Evolutionary conservation across 53 echinoderm and acorn worm genomes (phyloP).

Genomic region (Mesocentrotus franciscanus): DNA sequence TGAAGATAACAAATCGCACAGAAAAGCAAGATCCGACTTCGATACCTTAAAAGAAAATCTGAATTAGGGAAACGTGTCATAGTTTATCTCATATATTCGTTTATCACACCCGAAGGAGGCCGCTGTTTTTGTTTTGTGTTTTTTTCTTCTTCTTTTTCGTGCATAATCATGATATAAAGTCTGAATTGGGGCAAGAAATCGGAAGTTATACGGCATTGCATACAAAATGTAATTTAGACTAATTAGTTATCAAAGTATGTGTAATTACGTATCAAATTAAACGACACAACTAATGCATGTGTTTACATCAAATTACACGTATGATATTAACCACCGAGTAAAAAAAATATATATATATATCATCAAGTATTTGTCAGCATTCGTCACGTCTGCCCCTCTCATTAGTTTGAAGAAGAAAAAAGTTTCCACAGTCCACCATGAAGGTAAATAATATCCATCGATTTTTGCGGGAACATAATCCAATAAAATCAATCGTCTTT

Average conservation of each 20-base stretch:
- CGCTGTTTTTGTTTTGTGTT: too few relatives aligned
- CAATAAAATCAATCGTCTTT: constrained; percentile 13
- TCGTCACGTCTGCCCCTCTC: background rate
- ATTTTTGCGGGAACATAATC: background rate
- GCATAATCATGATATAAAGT: too few relatives aligned
- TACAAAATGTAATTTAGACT: too few relatives aligned
- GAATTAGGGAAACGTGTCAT: too few relatives aligned
- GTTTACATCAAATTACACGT: background rate
- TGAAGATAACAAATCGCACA: too few relatives aligned
- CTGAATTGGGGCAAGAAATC: too few relatives aligned
- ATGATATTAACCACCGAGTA: background rate
- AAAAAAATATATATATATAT: background rate
- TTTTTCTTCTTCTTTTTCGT: too few relatives aligned
- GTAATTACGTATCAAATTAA: background rate
- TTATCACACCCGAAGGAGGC: too few relatives aligned
- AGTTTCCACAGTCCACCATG: background rate
- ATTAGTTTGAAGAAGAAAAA: background rate
- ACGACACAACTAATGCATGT: background rate
- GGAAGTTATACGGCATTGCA: too few relatives aligned
- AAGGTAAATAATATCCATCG: background rate
- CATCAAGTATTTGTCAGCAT: background rate
- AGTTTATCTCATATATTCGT: too few relatives aligned
- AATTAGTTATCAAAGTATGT: background rate
- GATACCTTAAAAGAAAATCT: too few relatives aligned
- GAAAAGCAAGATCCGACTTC: too few relatives aligned